Percentiles rank a stretch among this genome's conserved stretches.
These are phyloP conservation scores for Thrips palmi DNA, from an alignment of 1,140 invertebrate species.

Conservation along the genomic window DNA sequence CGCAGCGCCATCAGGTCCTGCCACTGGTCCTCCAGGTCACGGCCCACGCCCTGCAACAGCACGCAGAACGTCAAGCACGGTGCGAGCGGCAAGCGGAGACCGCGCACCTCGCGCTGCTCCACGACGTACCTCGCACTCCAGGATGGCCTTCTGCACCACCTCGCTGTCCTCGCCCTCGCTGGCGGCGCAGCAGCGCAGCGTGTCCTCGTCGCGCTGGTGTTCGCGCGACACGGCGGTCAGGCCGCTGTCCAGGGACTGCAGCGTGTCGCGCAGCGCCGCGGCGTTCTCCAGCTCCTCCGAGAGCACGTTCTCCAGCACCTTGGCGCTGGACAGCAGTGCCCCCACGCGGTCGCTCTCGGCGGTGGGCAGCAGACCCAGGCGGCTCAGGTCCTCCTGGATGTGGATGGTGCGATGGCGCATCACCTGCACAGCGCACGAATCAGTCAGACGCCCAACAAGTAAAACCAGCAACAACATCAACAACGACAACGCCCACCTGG, in stretches of 20 bases:
- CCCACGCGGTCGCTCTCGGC: constrained; percentile 57
- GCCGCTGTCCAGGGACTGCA: constrained; percentile 46
- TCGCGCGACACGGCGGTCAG: constrained; percentile 40
- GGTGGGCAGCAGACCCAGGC: constrained; percentile 46
- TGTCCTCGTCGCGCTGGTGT: constrained; percentile 37
- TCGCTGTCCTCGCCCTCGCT: constrained; percentile 50
- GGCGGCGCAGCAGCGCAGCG: constrained; percentile 47
- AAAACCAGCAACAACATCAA: constrained; percentile 1
- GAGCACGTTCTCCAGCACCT: constrained; percentile 44
- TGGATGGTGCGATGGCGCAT: constrained; percentile 48
- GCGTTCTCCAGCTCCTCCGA: constrained; percentile 55
- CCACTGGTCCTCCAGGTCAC: constrained; percentile 47
- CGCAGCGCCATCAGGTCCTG: constrained; percentile 51
- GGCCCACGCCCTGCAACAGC: constrained; percentile 29
- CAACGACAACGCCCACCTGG: constrained; percentile 23
- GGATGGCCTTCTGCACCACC: constrained; percentile 43
- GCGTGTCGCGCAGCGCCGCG: constrained; percentile 43
- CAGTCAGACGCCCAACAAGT: constrained; percentile 8
- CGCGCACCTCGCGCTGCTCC: constrained; percentile 30
- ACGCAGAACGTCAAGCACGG: constrained; percentile 1
- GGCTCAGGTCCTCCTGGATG: constrained; percentile 58
- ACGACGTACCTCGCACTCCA: constrained; percentile 20
- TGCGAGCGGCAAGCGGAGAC: no score
- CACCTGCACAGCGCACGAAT: constrained; percentile 23
- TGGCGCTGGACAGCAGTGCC: constrained; percentile 40